These are phyloP conservation scores for Pantherophis alleghaniensis DNA, from an alignment of 2,797 vertebrate genomes.

Conservation along the genomic window DNA sequence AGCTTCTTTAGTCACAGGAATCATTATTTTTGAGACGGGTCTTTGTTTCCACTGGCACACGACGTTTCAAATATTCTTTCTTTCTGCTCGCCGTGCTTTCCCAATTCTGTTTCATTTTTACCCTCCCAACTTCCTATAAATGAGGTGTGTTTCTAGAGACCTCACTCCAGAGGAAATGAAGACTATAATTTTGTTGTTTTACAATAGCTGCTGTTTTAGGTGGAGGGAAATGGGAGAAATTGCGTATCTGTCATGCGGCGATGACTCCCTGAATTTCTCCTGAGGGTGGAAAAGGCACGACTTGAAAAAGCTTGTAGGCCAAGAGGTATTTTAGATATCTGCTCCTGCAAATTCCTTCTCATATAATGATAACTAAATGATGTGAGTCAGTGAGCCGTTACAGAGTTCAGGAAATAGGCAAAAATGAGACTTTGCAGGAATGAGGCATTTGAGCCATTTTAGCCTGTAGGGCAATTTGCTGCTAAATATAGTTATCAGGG, in stretches of 20 bases:
- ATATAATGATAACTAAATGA: conserved; percentile 45
- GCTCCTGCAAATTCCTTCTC: conserved; percentile 40
- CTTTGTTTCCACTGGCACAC: not conserved
- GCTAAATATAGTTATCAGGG: conserved; percentile 45
- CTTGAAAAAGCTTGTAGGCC: conserved; percentile 52
- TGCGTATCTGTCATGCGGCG: conserved; percentile 39
- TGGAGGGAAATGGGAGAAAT: conserved; percentile 46
- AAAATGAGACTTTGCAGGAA: conserved; percentile 28
- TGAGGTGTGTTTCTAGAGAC: conserved; percentile 37
- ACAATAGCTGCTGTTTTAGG: conserved; percentile 3
- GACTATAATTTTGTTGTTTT: conserved; percentile 50
- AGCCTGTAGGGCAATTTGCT: conserved; percentile 41
- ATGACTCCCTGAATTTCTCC: conserved; percentile 49
- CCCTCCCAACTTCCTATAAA: conserved; percentile 29
- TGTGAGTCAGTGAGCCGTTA: conserved; percentile 36
- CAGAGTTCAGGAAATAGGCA: conserved; percentile 40
- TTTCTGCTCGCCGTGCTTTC: not conserved
- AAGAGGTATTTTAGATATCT: conserved; percentile 41
- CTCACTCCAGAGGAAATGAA: conserved; percentile 42
- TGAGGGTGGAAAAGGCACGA: conserved; percentile 33
- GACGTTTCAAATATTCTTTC: not conserved
- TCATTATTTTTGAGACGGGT: not conserved
- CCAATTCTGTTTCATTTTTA: conserved; percentile 1
- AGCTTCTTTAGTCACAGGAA: not conserved
- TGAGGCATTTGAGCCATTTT: conserved; percentile 26